phyloP scores from a whole-genome alignment of 2,113 vertebrate species.

The Hipposideros armiger region DNA sequence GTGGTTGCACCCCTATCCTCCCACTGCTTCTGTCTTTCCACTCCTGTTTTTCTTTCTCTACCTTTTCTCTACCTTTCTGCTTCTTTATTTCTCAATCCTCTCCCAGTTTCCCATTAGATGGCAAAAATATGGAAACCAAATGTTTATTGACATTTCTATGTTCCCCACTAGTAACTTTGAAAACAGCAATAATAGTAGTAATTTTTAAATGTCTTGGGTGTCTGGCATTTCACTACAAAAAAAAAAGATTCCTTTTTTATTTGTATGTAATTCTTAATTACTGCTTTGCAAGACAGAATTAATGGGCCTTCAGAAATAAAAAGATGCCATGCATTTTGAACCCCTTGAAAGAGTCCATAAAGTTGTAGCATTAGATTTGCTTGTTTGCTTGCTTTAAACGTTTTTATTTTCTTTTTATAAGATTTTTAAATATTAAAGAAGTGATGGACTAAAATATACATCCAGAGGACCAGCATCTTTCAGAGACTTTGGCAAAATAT shows the following conservation, averaged over 20 bases:
- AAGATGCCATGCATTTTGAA: background rate
- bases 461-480: background rate
- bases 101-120: background rate
- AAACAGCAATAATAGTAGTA: background rate
- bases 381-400: background rate
- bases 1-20: background rate
- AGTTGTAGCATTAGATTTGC: background rate
- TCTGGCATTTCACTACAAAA: background rate
- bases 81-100: background rate
- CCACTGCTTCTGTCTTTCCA: background rate
- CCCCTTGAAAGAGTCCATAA: background rate
- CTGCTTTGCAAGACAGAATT: background rate
- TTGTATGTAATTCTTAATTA: background rate
- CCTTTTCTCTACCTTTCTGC: background rate
- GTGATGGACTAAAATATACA: background rate
- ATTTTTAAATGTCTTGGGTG: background rate
- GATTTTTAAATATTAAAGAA: conserved; percentile 5
- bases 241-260: background rate
- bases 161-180: background rate
- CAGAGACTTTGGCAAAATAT: background rate
- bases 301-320: background rate
- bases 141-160: background rate
- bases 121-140: background rate
- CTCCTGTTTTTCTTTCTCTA: background rate
- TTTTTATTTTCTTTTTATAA: background rate